These are phyloP conservation scores for Carassius carassius DNA, from an alignment of 2,113 vertebrate species.

Conservation along the genomic window DNA sequence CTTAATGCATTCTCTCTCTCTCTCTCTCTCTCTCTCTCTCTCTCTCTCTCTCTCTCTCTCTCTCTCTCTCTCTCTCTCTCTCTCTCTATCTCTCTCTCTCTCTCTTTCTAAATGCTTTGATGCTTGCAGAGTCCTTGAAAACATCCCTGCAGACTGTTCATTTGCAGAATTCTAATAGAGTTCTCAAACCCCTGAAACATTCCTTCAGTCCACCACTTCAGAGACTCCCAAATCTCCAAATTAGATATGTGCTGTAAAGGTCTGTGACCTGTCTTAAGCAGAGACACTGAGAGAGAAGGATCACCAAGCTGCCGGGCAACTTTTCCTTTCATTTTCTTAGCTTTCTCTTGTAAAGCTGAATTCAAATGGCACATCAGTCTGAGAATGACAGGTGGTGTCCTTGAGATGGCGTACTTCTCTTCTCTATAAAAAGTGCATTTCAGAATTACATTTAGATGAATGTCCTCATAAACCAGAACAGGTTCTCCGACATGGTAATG, in stretches of 20 bases:
- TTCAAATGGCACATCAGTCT: conserved; percentile 27
- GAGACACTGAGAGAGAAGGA: conserved; percentile 34
- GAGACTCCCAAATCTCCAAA: conserved; percentile 51
- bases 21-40: neutral
- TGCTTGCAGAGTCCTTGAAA: conserved; percentile 40
- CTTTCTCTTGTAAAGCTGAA: conserved; percentile 42
- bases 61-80: neutral
- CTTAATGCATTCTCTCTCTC: conserved; percentile 1
- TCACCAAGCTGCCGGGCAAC: conserved; percentile 33
- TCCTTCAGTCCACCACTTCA: conserved; percentile 37
- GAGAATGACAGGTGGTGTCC: conserved; percentile 21
- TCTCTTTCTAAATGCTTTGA: conserved; percentile 45
- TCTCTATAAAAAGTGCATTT: conserved; percentile 51
- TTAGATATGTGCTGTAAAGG: conserved; percentile 52
- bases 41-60: conserved; percentile 1
- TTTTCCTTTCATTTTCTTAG: conserved; percentile 32
- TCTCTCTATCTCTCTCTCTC: neutral
- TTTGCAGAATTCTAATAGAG: conserved; percentile 61
- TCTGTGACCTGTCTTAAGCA: conserved; percentile 46
- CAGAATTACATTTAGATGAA: conserved; percentile 44
- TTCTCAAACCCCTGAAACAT: conserved; percentile 54
- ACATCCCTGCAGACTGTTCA: conserved; percentile 48
- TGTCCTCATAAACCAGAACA: conserved; percentile 35
- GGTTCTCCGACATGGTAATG: neutral
- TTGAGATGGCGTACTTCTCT: conserved; percentile 16